phyloP scores from a whole-genome alignment of 1,140 invertebrate genomes.

The Zaprionus lachaisei region DNA sequence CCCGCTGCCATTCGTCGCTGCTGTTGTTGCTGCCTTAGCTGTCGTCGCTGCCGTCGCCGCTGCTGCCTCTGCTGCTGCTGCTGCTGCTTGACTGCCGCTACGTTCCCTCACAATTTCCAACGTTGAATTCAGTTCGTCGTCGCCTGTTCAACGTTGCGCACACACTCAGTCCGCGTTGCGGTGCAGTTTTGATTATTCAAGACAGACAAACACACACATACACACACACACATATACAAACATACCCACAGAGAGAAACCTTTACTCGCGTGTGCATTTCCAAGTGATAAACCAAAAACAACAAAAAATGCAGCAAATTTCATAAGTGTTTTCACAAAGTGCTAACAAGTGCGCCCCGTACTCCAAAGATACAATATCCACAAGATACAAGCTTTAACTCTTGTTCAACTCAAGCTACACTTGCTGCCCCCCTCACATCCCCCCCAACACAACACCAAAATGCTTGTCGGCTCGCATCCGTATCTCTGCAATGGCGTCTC shows the following conservation, averaged over 20 bases:
- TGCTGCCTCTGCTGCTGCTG: slow-evolving; percentile 28
- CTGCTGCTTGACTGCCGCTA: slow-evolving; percentile 56
- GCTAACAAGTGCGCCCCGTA: slow-evolving; percentile 29
- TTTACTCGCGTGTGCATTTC: slow-evolving; percentile 8
- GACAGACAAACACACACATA: slow-evolving; percentile 39
- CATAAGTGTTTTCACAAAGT: slow-evolving; percentile 37
- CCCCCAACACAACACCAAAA: slow-evolving; percentile 50
- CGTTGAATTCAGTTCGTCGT: slow-evolving; percentile 84
- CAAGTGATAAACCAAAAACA: neutral
- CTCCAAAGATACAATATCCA: slow-evolving; percentile 25
- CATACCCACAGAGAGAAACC: slow-evolving; percentile 30
- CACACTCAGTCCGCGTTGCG: slow-evolving; percentile 75
- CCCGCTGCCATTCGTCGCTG: slow-evolving; percentile 67
- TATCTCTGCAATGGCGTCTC: slow-evolving; percentile 82
- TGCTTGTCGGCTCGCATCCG: slow-evolving; percentile 82
- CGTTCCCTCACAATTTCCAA: slow-evolving; percentile 69
- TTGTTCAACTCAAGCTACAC: slow-evolving; percentile 4
- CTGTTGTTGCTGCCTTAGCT: slow-evolving; percentile 29
- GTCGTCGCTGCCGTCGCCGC: slow-evolving; percentile 45
- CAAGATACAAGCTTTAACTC: slow-evolving; percentile 23
- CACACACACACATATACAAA: slow-evolving; percentile 26
- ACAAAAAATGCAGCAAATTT: slow-evolving; percentile 33
- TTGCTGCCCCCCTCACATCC: neutral
- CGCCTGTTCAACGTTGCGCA: slow-evolving; percentile 82
- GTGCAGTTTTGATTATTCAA: slow-evolving; percentile 42